phyloP scores from a whole-genome alignment of 2,888 invertebrate species.

The Patella pellucida region DNA sequence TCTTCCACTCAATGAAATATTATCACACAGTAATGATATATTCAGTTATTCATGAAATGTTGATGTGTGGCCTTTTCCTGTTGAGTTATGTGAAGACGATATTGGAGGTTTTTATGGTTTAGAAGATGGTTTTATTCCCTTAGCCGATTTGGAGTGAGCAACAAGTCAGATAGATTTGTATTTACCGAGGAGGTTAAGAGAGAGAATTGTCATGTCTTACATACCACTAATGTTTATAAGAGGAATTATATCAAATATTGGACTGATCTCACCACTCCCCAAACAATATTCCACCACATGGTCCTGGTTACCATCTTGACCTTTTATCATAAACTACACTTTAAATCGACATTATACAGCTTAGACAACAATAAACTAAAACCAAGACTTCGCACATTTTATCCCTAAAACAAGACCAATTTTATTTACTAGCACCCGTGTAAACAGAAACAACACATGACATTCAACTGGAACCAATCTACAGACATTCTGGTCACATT shows the following conservation, averaged over 20 bases:
- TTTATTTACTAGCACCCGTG: background rate
- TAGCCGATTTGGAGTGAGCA: too few species aligned
- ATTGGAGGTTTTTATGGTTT: too few species aligned
- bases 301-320: background rate
- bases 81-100: too few species aligned
- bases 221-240: background rate
- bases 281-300: background rate
- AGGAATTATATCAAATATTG: slow-evolving; percentile 3
- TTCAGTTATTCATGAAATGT: too few species aligned
- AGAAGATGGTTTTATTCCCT: too few species aligned
- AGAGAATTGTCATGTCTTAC: background rate
- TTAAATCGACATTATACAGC: slow-evolving; percentile 7
- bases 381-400: background rate
- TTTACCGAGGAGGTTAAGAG: too few species aligned
- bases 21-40: too few species aligned
- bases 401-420: background rate
- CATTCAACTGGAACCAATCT: background rate
- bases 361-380: slow-evolving; percentile 1
- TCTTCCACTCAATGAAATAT: too few species aligned
- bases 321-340: slow-evolving; percentile 9
- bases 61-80: too few species aligned
- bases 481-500: background rate
- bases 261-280: slow-evolving; percentile 4
- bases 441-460: background rate
- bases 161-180: too few species aligned